phyloP scores from a whole-genome alignment of 2,888 invertebrate species.

The Neocrepidodera transversa region DNA sequence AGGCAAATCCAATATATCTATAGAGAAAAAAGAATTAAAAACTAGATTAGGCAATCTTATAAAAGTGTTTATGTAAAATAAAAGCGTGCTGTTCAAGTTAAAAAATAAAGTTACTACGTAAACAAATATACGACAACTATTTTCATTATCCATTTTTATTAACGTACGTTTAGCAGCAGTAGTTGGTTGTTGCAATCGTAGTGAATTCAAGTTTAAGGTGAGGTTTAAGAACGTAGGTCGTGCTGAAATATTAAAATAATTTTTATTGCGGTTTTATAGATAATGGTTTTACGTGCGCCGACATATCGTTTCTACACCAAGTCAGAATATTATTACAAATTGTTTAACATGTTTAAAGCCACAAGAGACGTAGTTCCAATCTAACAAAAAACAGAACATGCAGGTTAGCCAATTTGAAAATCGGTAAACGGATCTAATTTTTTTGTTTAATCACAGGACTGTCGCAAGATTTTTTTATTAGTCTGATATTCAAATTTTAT shows the following conservation, averaged over 20 bases:
- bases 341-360: conserved; percentile 55
- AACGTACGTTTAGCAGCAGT: conserved; percentile 82
- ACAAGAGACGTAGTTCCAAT: conserved; percentile 56
- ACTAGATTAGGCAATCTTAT: no score
- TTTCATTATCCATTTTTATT: conserved; percentile 39
- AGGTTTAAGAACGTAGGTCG: conserved; percentile 98
- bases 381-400: conserved; percentile 54
- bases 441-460: conserved; percentile 22
- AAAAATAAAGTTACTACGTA: conserved; percentile 19
- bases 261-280: conserved; percentile 30
- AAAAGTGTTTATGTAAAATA: no score
- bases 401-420: conserved; percentile 51
- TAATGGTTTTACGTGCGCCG: conserved; percentile 25
- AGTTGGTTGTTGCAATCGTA: conserved; percentile 84
- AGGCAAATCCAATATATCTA: no score
- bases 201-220: conserved; percentile 91
- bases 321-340: conserved; percentile 17
- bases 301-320: conserved; percentile 34
- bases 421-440: conserved; percentile 21
- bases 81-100: conserved; percentile 16
- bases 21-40: no score
- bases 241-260: conserved; percentile 75
- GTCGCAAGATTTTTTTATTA: conserved; percentile 1
- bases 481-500: not conserved
- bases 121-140: conserved; percentile 22